Conservation (phyloP, 2,888 invertebrate genomes). For the Lasioglossum pauxillum region DNA sequence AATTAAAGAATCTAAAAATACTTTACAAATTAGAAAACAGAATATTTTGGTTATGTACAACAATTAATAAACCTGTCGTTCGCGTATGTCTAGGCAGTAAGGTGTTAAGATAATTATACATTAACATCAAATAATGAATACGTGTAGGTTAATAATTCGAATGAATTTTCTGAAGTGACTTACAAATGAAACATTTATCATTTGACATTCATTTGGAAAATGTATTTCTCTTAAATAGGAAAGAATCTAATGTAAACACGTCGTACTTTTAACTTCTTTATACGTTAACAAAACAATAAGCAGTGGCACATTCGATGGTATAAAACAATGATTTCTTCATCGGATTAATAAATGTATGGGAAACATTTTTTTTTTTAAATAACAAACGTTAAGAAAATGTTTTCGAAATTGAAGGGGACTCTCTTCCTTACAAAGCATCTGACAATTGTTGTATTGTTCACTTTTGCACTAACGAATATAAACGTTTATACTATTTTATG, state of each 20-base stretch:
- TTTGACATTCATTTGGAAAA: constrained; percentile 36
- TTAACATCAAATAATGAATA: constrained; percentile 73
- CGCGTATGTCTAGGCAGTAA: constrained; percentile 81
- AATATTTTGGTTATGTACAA: constrained; percentile 84
- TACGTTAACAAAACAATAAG: constrained; percentile 37
- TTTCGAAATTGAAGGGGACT: constrained; percentile 48
- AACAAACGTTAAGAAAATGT: constrained; percentile 36
- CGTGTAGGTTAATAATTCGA: constrained; percentile 67
- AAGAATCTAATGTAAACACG: constrained; percentile 21
- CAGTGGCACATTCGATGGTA: constrained; percentile 38
- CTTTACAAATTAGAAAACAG: constrained; percentile 83
- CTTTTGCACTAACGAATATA: constrained; percentile 54
- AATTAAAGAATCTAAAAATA: constrained; percentile 77
- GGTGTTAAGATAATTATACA: constrained; percentile 79
- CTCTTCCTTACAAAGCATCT: constrained; percentile 52
- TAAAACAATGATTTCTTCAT: constrained; percentile 35
- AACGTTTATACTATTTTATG: constrained; percentile 40
- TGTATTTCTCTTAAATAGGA: constrained; percentile 47
- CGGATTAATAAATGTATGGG: constrained; percentile 30
- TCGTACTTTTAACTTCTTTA: constrained; percentile 37
- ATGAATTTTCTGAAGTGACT: constrained; percentile 50
- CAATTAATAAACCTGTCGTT: constrained; percentile 82
- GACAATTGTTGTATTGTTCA: constrained; percentile 65
- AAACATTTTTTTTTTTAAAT: constrained; percentile 45
- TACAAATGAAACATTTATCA: constrained; percentile 55